Evolutionary conservation across 2,888 invertebrate genomes (phyloP), one percentile per base, ranked within the genome.

Genomic region (Nudaria mundana): DNA sequence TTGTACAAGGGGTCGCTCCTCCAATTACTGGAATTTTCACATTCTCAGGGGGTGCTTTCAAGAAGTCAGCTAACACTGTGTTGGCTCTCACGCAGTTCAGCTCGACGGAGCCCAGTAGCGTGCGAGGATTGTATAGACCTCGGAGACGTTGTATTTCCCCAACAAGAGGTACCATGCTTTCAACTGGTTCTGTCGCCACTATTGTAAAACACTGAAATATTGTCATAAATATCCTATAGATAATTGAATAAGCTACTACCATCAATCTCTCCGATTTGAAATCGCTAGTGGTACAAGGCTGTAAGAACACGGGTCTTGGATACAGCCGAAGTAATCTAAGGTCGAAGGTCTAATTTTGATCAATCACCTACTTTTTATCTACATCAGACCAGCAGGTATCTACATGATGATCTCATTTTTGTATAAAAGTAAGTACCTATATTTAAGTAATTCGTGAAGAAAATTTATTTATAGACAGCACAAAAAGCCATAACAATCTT

Each of bases 121-220:
- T 48, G 6, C 84, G 74, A 1, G 86, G 76, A 47, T 85, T 78
- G 63, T 85, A 86, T 0, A 61, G 40, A 3, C 70, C 66, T 4
- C 86, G 79, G 2, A 87, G 89, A 48, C 93, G 92, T 70, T 91
- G 91, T 14, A 94, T 91, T 71, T 94, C 94, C 4, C 91, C 85
- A 0, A 93, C 91, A 34, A 94, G 89, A 0, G 94, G 94, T 6
- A 94, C 93, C 63, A 93, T 92, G 48, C 93, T 93, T 71, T 94
- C 94, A 0, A 93, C 90, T 58, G 93, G 84, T 40, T 87, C 84
- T 0, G 90, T 88, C 5, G 80, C 86, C 28, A 90, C 66, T 60
- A 87, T 71, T 4, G 78, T 82, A 23, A 86, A 77, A 1, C 84
- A 71, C 87, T 87, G 34, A 43, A 44, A 33, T 3, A 10, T 14